These are phyloP conservation scores for Parascotia fuliginaria DNA, from an alignment of 2,888 invertebrate species.

Conservation along the genomic window DNA sequence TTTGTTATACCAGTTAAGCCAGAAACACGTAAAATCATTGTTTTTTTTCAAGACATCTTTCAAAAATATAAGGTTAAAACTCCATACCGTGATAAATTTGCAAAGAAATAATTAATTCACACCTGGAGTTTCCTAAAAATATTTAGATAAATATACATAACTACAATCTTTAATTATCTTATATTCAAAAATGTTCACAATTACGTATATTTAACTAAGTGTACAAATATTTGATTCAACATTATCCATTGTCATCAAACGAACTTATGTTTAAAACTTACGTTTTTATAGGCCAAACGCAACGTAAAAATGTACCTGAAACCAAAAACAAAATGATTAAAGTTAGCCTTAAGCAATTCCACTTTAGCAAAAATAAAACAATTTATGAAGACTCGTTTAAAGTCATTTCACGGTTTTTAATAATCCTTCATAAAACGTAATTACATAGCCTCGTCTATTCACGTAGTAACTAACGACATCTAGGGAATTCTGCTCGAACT, in stretches of 20 bases:
- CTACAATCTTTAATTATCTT: too few relatives aligned
- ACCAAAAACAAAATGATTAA: not conserved
- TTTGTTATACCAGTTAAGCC: too few relatives aligned
- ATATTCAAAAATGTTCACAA: too few relatives aligned
- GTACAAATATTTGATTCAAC: too few relatives aligned
- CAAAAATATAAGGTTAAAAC: too few relatives aligned
- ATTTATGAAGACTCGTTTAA: not conserved
- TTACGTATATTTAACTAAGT: too few relatives aligned
- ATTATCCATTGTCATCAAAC: not conserved
- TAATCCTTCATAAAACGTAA: conserved; percentile 12
- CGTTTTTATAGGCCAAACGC: not conserved
- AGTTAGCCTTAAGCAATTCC: not conserved
- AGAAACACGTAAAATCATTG: too few relatives aligned
- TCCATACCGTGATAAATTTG: too few relatives aligned
- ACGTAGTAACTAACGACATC: conserved; percentile 21
- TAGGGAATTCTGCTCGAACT: conserved; percentile 17
- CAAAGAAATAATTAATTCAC: too few relatives aligned
- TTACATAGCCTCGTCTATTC: conserved; percentile 4
- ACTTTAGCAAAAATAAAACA: conserved; percentile 2
- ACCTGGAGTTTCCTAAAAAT: too few relatives aligned
- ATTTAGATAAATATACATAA: too few relatives aligned
- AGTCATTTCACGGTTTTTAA: conserved; percentile 4
- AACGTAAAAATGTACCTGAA: conserved; percentile 1
- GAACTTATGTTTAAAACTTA: not conserved
- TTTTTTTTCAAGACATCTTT: too few relatives aligned